Percentiles rank a stretch among this genome's conserved stretches.
phyloP scores from a whole-genome alignment of 1,140 invertebrate species.

The Heliothis virescens region DNA sequence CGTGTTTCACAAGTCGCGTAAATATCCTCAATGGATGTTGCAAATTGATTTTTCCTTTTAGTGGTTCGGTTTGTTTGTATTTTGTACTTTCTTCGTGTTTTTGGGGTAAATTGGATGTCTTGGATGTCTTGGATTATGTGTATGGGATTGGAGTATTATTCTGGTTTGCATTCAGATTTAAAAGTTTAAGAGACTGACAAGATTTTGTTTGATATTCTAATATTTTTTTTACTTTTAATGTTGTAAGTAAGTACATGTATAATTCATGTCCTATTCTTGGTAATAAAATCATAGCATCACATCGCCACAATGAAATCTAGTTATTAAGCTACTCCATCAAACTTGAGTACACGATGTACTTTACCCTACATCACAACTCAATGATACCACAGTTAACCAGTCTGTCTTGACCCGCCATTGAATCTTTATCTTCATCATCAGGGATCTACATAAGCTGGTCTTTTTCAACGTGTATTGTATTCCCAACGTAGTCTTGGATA shows the following conservation, averaged over 20 bases:
- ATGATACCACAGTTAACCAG: conserved; percentile 26
- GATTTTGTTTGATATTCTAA: not conserved
- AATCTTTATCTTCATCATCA: conserved; percentile 17
- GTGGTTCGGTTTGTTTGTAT: conserved; percentile 7
- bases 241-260: too few relatives aligned
- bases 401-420: not conserved
- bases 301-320: conserved; percentile 26
- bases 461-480: conserved; percentile 70
- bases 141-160: not conserved
- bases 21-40: conserved; percentile 49
- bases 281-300: not conserved
- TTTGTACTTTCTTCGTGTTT: too few relatives aligned
- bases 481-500: conserved; percentile 70
- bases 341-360: conserved; percentile 30
- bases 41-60: conserved; percentile 42
- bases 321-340: conserved; percentile 48
- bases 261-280: too few relatives aligned
- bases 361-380: conserved; percentile 43
- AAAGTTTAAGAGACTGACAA: not conserved
- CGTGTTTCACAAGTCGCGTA: conserved; percentile 40
- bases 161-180: not conserved
- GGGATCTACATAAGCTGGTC: conserved; percentile 41
- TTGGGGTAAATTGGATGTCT: not conserved
- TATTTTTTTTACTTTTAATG: too few relatives aligned
- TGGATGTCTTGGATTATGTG: not conserved